Evolutionary conservation across 1,140 invertebrate species (phyloP).

Genomic region (Acromyrmex charruanus): DNA sequence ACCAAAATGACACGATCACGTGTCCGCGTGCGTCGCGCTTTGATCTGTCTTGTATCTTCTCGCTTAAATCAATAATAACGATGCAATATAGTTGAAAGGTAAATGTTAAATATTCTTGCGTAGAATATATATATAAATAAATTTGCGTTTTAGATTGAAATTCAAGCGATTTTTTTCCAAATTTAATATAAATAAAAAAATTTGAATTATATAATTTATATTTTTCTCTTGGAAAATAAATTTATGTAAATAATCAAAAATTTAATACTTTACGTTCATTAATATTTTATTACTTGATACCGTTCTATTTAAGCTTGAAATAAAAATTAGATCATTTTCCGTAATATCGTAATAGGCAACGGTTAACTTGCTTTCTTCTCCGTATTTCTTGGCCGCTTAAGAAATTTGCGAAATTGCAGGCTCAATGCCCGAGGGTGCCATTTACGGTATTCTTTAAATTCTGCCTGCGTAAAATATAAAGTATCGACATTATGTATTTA

Average conservation of each 20-base stretch:
- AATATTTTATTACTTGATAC: conserved; percentile 16
- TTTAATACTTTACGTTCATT: background rate
- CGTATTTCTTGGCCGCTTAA: conserved; percentile 41
- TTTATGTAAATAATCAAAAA: conserved; percentile 6
- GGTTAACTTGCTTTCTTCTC: background rate
- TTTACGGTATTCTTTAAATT: conserved; percentile 70
- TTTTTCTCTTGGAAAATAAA: background rate
- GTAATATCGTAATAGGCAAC: conserved; percentile 17
- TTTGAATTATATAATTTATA: background rate
- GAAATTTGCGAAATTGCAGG: conserved; percentile 70
- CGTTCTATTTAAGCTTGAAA: background rate
- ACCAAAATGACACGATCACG: conserved; percentile 64
- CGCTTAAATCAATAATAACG: background rate
- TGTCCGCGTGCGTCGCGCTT: conserved; percentile 31
- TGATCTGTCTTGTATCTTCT: conserved; percentile 69
- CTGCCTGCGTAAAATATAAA: conserved; percentile 76
- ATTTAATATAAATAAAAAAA: background rate
- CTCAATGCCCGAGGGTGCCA: conserved; percentile 61
- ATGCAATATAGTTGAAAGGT: background rate
- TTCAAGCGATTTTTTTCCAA: background rate
- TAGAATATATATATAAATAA: background rate
- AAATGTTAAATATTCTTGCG: background rate
- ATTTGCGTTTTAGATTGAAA: conserved; percentile 7
- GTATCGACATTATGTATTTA: conserved; percentile 84
- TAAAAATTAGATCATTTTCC: conserved; percentile 42